Evolutionary conservation across 2,113 vertebrate genomes (phyloP).

Genomic region (Salvelinus alpinus): DNA sequence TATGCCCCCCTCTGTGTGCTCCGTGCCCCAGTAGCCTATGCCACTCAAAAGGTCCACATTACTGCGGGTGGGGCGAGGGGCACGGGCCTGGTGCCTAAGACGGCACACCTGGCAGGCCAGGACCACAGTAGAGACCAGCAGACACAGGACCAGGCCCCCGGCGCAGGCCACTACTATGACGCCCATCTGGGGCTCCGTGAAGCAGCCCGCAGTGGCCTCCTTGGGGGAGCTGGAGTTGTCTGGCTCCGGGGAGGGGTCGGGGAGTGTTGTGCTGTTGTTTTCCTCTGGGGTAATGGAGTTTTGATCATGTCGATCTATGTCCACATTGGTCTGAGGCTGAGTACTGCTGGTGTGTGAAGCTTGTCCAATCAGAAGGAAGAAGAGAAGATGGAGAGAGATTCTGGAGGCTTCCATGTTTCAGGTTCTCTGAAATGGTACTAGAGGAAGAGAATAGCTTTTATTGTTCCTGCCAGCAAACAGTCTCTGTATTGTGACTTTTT

Average conservation of each 20-base stretch:
- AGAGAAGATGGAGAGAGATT: constrained; percentile 36
- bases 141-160: constrained; percentile 68
- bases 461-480: background rate
- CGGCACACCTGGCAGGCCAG: constrained; percentile 77
- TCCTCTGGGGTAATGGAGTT: background rate
- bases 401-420: constrained; percentile 43
- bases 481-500: background rate
- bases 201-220: constrained; percentile 25
- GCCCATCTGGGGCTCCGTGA: constrained; percentile 72
- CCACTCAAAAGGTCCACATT: constrained; percentile 78
- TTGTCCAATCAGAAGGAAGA: constrained; percentile 30
- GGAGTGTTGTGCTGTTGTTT: background rate
- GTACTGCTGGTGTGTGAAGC: background rate
- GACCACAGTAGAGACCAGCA: constrained; percentile 74
- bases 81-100: constrained; percentile 67
- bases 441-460: background rate
- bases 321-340: background rate
- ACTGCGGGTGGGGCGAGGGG: constrained; percentile 72
- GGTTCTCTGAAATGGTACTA: constrained; percentile 30
- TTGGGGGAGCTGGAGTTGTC: too few relatives aligned
- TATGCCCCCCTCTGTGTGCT: constrained; percentile 66
- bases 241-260: background rate
- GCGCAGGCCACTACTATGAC: constrained; percentile 78
- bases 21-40: constrained; percentile 74
- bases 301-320: constrained; percentile 13